phyloP scores from a whole-genome alignment of 1,140 invertebrate genomes.

The Idris sp. region DNA sequence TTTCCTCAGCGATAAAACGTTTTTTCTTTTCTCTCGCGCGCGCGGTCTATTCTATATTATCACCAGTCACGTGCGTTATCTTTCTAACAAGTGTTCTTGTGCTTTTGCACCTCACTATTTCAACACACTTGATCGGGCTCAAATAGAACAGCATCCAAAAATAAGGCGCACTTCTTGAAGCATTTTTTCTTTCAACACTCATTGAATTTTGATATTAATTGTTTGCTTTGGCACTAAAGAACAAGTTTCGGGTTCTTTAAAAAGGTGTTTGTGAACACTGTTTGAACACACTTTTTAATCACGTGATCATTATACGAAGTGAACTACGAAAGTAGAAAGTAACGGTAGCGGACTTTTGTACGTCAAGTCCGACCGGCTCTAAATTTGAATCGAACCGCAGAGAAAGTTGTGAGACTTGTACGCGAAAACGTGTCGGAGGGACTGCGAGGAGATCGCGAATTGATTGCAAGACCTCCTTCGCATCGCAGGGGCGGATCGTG shows the following conservation, averaged over 20 bases:
- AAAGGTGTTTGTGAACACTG: too few species aligned
- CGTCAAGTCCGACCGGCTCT: constrained; percentile 23
- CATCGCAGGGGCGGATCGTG: constrained; percentile 62
- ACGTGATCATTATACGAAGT: constrained; percentile 9
- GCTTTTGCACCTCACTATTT: too few species aligned
- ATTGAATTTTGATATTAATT: too few species aligned
- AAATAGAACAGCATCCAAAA: too few species aligned
- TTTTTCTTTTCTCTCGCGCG: constrained; percentile 63
- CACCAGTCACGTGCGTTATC: constrained; percentile 52
- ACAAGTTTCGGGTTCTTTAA: too few species aligned
- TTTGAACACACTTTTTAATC: constrained; percentile 19
- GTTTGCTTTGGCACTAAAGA: too few species aligned
- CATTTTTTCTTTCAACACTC: too few species aligned
- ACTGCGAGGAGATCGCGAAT: constrained; percentile 71
- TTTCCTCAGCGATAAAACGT: constrained; percentile 74
- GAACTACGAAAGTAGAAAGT: constrained; percentile 16
- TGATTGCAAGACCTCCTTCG: constrained; percentile 73
- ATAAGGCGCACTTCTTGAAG: too few species aligned
- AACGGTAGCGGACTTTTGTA: constrained; percentile 13
- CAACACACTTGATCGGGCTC: too few species aligned
- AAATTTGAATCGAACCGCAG: constrained; percentile 53
- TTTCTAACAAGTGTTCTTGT: neutral
- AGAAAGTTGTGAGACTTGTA: constrained; percentile 48
- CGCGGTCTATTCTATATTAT: constrained; percentile 52
- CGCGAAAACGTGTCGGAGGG: constrained; percentile 66